These are phyloP conservation scores for Athene cunicularia DNA, from an alignment of 2,113 vertebrate genomes.

Conservation along the genomic window DNA sequence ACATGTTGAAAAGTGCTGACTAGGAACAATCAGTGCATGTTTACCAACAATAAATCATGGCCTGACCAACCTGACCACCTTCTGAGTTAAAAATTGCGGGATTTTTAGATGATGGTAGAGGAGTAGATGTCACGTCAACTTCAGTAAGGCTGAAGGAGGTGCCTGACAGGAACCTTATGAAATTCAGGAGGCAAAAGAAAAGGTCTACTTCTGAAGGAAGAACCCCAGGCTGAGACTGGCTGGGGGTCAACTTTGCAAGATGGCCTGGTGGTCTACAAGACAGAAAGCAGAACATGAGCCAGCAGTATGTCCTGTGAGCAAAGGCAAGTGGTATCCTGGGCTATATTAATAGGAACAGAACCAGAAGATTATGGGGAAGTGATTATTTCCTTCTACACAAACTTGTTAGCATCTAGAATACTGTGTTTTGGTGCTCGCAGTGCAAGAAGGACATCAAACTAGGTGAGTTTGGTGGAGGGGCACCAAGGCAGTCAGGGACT, in stretches of 20 bases:
- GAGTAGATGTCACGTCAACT: background rate
- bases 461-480: background rate
- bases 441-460: background rate
- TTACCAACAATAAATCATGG: background rate
- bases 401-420: background rate
- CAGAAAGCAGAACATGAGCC: rapidly evolving
- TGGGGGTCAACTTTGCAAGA: background rate
- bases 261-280: background rate
- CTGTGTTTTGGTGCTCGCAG: background rate
- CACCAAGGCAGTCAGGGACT: background rate
- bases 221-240: background rate
- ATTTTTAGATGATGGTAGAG: background rate
- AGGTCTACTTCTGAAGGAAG: background rate
- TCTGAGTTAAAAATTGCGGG: background rate
- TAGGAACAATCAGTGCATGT: too few relatives aligned
- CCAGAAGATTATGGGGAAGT: background rate
- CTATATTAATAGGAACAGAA: background rate
- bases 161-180: background rate
- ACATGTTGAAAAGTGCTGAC: background rate
- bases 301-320: background rate
- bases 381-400: background rate
- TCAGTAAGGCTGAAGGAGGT: background rate
- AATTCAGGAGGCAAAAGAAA: background rate
- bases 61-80: background rate
- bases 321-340: background rate